Base-by-base conservation (phyloP, 2,113 vertebrate genomes). In the Myxocyprinus asiaticus region DNA sequence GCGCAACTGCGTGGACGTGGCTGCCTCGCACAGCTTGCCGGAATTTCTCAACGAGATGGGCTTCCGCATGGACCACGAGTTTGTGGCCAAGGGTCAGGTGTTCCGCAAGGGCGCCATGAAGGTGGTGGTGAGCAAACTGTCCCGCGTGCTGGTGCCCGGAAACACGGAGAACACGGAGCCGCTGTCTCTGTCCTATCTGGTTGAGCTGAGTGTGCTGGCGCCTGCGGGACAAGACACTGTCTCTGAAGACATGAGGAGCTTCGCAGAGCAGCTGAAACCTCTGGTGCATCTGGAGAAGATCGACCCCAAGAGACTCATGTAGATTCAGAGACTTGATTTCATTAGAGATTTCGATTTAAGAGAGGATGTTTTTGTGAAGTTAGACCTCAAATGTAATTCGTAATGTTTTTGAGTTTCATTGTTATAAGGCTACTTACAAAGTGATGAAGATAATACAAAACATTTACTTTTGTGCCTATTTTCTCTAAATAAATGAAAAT, bases 61-160 rank as follows among this genome's bases (percentile, higher is more conserved):
- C 11, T 99, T 99, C 89, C 96, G 96, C 77, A 96, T 98, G 96
- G 98, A 99, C 91, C 96, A 99, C 0, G 98, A 99, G 85, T 99
- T 98, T 73, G 94, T 98, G 8, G 94, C 96, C 77, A 96, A 94
- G 22, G 98, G 98, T 0, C 97, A 98, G 51, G 85, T 99, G 56
- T 99, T 98, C 86, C 96, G 96, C 58, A 97, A 96, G 85, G 97
- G 97, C 2, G 93, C 89, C 0, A 96, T 99, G 95, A 99, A 99
- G 88, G 91, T 99, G 0, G 90, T 97, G 80, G 97, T 99, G 2
- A 97, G 95, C 89, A 98, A 98, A 88, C 90, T 99, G 80, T 98
- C 94, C 48, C 96, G 97, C 0, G 92, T 99, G 56, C 87, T 98
- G 4, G 92, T 96, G n/a, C 94, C 96, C 0, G 96, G 97, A 0